Base-by-base conservation (phyloP, 1,140 invertebrate genomes). In the Oreohelix idahoensis region DNA sequence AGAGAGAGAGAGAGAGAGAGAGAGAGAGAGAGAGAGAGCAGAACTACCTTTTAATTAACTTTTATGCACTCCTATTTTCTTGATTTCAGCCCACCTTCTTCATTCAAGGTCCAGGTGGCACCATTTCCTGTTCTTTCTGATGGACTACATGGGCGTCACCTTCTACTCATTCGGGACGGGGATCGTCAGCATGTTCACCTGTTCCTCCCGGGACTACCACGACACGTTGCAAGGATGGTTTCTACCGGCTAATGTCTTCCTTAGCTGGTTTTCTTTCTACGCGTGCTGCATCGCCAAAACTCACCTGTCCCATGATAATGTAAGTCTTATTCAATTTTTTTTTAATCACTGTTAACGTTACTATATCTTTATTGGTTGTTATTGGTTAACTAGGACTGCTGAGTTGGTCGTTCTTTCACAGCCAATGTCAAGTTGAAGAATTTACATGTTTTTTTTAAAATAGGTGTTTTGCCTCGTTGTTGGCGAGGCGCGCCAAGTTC, bases 91-190 rank as follows among this genome's bases (percentile, higher is more conserved):
- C 26, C 91, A 92, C 83, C 84, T 91, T 10, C 77, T 91, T 32
- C 90, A 92, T 75, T 87, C 87, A 42, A 90, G 88, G 70, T 90
- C 89, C 0, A 77, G 85, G n/a, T 69, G 83, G 58, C 77, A 88
- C 36, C 91, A 92, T 75, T 89, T 90, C 83, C 84, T 88, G 15
- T 86, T 88, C 42, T 91, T 89, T 76, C 80, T 90, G 74, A 75
- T 89, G 15, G 91, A 92, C 81, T 92, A 91, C 76, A 87, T 87
- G 69, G 91, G 91, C 36, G 88, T 91, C 29, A 86, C 87, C 26
- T 74, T 91, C 15, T 87, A 89, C 70, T 84, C 86, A 15, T 90
- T 89, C 73, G 91, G 89, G 4, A 83, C 88, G 4, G 89, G 86
- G 13, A 81, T 90, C 17, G 81, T 85, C 2, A 71, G 81, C 17